These are phyloP conservation scores for Dascillus cervinus DNA, from an alignment of 2,888 invertebrate genomes.

Conservation along the genomic window DNA sequence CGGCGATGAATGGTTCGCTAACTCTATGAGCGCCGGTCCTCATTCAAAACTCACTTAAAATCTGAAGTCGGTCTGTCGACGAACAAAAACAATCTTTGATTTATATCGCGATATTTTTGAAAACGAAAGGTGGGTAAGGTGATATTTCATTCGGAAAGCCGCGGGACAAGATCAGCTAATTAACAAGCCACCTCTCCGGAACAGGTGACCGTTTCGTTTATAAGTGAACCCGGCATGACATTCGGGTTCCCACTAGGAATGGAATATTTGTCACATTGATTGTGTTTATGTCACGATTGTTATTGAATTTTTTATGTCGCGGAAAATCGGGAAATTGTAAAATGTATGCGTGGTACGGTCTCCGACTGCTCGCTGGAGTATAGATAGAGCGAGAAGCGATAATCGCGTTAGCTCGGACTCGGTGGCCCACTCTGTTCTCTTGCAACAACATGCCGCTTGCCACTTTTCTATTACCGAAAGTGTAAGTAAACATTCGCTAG, in stretches of 20 bases:
- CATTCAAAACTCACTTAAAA: slow-evolving; percentile 17
- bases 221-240: slow-evolving; percentile 5
- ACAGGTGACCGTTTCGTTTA: slow-evolving; percentile 14
- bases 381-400: slow-evolving; percentile 14
- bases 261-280: slow-evolving; percentile 9
- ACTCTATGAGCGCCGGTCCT: slow-evolving; percentile 6
- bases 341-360: slow-evolving; percentile 12
- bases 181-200: slow-evolving; percentile 14
- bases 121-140: slow-evolving; percentile 7
- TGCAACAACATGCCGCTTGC: slow-evolving; percentile 33
- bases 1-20: slow-evolving; percentile 11
- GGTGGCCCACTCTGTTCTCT: slow-evolving; percentile 26
- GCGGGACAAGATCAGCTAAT: slow-evolving; percentile 15
- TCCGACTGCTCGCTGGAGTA: slow-evolving; percentile 7
- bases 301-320: slow-evolving; percentile 21
- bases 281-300: slow-evolving; percentile 13
- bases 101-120: too few species aligned
- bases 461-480: slow-evolving; percentile 40
- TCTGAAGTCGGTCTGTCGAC: slow-evolving; percentile 9
- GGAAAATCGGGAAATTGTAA: slow-evolving; percentile 24
- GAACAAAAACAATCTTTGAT: too few species aligned
- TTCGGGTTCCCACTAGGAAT: neutral
- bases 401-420: slow-evolving; percentile 24
- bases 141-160: slow-evolving; percentile 12
- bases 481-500: slow-evolving; percentile 40